A percentile compares a stretch with the other conserved stretches of the same genome.
Evolutionary conservation across 2,888 invertebrate genomes (phyloP).

Genomic region (Mimachlamys varia): DNA sequence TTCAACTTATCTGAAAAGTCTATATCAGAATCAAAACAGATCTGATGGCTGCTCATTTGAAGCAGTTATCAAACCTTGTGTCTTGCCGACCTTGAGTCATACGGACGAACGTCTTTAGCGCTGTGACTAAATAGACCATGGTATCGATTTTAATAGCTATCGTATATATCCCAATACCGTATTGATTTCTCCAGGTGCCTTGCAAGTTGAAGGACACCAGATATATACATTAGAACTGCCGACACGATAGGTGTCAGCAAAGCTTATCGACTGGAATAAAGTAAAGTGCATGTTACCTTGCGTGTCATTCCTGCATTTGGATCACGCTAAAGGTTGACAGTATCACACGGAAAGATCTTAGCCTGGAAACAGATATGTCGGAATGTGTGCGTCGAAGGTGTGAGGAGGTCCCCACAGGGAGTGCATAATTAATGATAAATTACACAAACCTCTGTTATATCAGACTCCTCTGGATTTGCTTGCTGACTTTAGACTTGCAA

Average conservation of each 20-base stretch:
- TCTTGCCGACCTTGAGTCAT: neutral
- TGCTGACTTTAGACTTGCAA: neutral
- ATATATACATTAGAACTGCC: neutral
- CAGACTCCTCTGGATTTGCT: neutral
- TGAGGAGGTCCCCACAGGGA: neutral
- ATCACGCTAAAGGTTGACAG: neutral
- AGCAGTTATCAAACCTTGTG: too few relatives aligned
- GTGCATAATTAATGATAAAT: neutral
- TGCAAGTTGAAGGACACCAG: neutral
- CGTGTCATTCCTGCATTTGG: neutral
- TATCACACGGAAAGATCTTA: conserved; percentile 16
- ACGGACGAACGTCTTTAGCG: neutral
- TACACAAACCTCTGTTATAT: neutral
- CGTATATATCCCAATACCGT: neutral
- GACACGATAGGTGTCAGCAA: neutral
- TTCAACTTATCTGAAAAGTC: too few relatives aligned
- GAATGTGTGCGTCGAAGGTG: neutral
- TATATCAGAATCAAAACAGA: too few relatives aligned
- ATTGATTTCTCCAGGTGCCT: neutral
- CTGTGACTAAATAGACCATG: neutral
- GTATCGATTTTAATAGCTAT: neutral
- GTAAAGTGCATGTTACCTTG: conserved; percentile 18
- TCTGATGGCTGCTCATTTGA: too few relatives aligned
- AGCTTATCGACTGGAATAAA: conserved; percentile 4
- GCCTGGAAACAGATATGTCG: conserved; percentile 10